Evolutionary conservation across 2,113 vertebrate genomes (phyloP).

Genomic region (Actenoides hombroni): DNA sequence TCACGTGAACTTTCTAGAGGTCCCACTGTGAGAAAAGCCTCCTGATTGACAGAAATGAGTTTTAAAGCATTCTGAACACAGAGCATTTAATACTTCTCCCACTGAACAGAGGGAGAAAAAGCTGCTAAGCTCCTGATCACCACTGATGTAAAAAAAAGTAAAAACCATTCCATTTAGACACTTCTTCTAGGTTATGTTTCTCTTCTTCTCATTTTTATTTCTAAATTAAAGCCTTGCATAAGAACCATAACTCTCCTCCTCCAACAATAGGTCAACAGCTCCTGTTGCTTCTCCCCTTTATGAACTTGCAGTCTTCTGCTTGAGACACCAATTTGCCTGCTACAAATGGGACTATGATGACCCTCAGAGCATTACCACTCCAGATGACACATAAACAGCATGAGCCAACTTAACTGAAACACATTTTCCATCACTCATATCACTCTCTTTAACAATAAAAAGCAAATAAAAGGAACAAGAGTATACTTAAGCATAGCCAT

Average conservation of each 20-base stretch:
- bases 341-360: neutral
- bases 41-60: neutral
- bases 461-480: neutral
- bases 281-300: neutral
- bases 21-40: neutral
- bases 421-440: neutral
- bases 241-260: neutral
- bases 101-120: neutral
- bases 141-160: neutral
- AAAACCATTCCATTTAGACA: slow-evolving; percentile 8
- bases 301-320: slow-evolving; percentile 2
- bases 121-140: slow-evolving; percentile 25
- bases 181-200: slow-evolving; percentile 1
- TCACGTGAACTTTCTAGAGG: neutral
- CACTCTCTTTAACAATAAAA: neutral
- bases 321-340: neutral
- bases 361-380: neutral
- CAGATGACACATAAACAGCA: neutral
- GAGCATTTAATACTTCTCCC: neutral
- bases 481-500: neutral
- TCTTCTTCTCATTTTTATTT: slow-evolving; percentile 18
- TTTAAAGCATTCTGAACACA: slow-evolving; percentile 40
- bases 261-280: neutral
- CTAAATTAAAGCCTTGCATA: neutral
- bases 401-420: neutral